A percentile compares a stretch with the other conserved stretches of the same genome.
These are phyloP conservation scores for Acrobasis consociella DNA, from an alignment of 2,888 invertebrate genomes.

Conservation along the genomic window DNA sequence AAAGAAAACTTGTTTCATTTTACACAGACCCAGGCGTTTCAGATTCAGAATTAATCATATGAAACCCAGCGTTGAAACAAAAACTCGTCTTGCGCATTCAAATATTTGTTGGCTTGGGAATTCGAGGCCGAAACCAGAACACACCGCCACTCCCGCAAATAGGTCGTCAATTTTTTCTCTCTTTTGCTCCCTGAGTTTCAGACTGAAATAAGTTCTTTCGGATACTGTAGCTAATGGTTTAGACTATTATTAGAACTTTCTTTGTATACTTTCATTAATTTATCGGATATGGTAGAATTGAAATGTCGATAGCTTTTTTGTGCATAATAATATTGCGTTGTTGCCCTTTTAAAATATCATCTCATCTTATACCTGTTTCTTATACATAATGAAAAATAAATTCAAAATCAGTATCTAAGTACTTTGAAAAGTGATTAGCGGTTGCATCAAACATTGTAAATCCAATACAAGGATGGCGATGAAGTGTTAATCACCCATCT, in stretches of 20 bases:
- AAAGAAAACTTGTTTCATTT: conserved; percentile 13
- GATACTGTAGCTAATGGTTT: conserved; percentile 6
- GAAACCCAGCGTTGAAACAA: conserved; percentile 18
- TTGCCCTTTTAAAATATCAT: no score
- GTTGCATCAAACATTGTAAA: no score
- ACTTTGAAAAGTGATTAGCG: no score
- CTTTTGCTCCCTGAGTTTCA: background rate
- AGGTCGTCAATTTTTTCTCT: conserved; percentile 13
- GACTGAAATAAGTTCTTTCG: conserved; percentile 4
- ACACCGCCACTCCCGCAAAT: conserved; percentile 16
- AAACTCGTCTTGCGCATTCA: conserved; percentile 20
- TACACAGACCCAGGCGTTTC: conserved; percentile 8
- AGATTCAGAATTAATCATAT: conserved; percentile 11
- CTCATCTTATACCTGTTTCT: background rate
- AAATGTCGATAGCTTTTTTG: no score
- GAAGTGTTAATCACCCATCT: no score
- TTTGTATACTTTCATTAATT: background rate
- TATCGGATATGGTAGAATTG: no score
- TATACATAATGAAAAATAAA: background rate
- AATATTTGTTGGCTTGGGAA: conserved; percentile 21
- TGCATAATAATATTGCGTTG: no score
- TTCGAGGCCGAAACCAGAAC: conserved; percentile 18
- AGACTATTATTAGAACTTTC: background rate
- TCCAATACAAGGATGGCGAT: no score
- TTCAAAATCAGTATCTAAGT: no score